These are phyloP conservation scores for Drosophila melanogaster DNA, from an alignment of 1,140 invertebrate species.

Conservation along the genomic window DNA sequence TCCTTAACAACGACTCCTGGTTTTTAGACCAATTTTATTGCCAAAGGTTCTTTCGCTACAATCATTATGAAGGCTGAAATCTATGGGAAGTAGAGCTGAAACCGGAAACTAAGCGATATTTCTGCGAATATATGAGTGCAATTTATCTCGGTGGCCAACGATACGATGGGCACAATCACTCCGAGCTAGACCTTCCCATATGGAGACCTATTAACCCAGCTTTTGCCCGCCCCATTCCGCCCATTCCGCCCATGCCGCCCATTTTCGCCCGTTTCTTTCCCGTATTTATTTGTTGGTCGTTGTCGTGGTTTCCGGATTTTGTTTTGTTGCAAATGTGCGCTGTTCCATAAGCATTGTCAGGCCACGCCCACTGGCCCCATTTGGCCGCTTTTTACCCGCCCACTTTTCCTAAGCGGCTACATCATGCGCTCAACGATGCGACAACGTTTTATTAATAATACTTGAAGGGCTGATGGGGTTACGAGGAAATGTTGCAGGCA, in stretches of 20 bases:
- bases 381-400: slow-evolving; percentile 23
- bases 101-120: background rate
- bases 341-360: slow-evolving; percentile 58
- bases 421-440: slow-evolving; percentile 51
- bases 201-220: slow-evolving; percentile 46
- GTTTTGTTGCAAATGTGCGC: slow-evolving; percentile 58
- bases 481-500: slow-evolving; percentile 51
- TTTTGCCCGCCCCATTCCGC: slow-evolving; percentile 20
- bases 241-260: background rate
- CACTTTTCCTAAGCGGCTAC: slow-evolving; percentile 20
- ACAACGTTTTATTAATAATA: slow-evolving; percentile 65
- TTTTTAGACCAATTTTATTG: no score
- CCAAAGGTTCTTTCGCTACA: no score
- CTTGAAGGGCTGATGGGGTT: slow-evolving; percentile 63
- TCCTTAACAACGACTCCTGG: no score
- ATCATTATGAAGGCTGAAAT: no score
- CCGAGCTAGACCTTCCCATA: slow-evolving; percentile 29
- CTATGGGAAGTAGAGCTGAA: background rate
- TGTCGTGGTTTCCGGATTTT: slow-evolving; percentile 65
- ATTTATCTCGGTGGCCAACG: slow-evolving; percentile 15
- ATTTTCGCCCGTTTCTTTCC: background rate
- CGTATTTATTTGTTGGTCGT: slow-evolving; percentile 60
- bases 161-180: slow-evolving; percentile 28
- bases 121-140: background rate
- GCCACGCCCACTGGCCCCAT: slow-evolving; percentile 55